A percentile compares a stretch with the other conserved stretches of the same genome.
Evolutionary conservation across 2,113 vertebrate genomes (phyloP).

Genomic region (Oenanthe melanoleuca): DNA sequence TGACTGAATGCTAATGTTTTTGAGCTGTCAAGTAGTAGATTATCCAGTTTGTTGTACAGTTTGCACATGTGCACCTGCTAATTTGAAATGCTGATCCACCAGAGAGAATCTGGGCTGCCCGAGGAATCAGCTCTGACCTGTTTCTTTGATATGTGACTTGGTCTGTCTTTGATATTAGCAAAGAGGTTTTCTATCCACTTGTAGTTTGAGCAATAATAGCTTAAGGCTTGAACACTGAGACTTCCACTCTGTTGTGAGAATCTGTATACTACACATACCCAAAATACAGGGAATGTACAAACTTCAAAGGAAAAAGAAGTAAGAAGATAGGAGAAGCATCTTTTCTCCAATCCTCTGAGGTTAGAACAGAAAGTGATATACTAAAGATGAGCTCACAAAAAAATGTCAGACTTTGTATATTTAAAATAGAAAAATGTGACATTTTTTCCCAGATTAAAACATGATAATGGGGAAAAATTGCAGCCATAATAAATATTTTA

Average conservation of each 20-base stretch:
- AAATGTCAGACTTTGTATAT: slow-evolving; percentile 52
- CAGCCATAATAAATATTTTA: slow-evolving; percentile 69
- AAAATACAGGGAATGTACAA: background rate
- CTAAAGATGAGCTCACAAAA: slow-evolving; percentile 42
- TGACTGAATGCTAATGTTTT: slow-evolving; percentile 27
- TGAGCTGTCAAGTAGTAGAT: slow-evolving; percentile 1
- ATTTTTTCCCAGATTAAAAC: slow-evolving; percentile 64
- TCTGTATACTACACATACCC: background rate
- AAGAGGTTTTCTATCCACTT: slow-evolving; percentile 36
- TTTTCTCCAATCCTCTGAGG: slow-evolving; percentile 6
- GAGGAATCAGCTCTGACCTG: slow-evolving; percentile 42
- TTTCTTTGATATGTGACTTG: slow-evolving; percentile 55
- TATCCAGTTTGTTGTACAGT: slow-evolving; percentile 11
- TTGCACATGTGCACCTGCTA: slow-evolving; percentile 40
- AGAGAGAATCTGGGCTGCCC: slow-evolving; percentile 41
- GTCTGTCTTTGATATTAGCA: slow-evolving; percentile 26
- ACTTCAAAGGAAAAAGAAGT: slow-evolving; percentile 47
- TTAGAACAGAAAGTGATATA: slow-evolving; percentile 36
- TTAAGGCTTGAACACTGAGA: slow-evolving; percentile 23
- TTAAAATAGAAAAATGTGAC: slow-evolving; percentile 60
- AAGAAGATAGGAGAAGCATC: slow-evolving; percentile 10
- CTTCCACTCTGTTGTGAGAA: slow-evolving; percentile 19
- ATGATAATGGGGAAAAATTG: slow-evolving; percentile 66
- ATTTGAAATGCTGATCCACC: slow-evolving; percentile 61
- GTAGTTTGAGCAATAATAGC: slow-evolving; percentile 33